Evolutionary conservation across 2,113 vertebrate species (phyloP).

Genomic region (Salvelinus sp.): DNA sequence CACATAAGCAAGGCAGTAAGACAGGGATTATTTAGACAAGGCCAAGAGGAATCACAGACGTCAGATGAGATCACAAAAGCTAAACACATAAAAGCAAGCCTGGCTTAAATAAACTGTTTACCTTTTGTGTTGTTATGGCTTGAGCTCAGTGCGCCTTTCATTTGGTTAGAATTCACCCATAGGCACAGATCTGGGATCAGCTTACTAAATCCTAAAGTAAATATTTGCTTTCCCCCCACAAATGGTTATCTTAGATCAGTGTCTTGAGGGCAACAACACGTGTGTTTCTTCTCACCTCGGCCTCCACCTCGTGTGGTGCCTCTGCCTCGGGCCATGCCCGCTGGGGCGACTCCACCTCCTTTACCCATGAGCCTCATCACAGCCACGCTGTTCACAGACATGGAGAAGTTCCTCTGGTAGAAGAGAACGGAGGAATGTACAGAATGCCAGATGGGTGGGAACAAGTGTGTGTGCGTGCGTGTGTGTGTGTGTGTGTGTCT

Average conservation of each 20-base stretch:
- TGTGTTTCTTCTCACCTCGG: constrained; percentile 75
- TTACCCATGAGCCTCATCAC: constrained; percentile 93
- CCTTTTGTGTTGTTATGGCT: constrained; percentile 13
- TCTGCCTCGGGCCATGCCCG: constrained; percentile 81
- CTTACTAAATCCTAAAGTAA: background rate
- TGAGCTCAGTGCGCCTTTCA: constrained; percentile 7
- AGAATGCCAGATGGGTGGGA: constrained; percentile 41
- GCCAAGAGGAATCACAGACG: constrained; percentile 58
- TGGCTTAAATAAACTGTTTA: constrained; percentile 39
- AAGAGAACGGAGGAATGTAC: constrained; percentile 50
- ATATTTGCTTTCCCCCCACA: background rate
- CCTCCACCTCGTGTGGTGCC: constrained; percentile 80
- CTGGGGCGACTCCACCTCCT: constrained; percentile 76
- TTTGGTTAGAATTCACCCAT: background rate
- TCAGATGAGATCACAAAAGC: constrained; percentile 22
- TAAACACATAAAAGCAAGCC: constrained; percentile 16
- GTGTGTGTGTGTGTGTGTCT: background rate
- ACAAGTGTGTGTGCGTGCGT: background rate
- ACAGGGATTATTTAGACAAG: constrained; percentile 43
- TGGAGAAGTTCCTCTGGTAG: constrained; percentile 90
- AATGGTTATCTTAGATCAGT: background rate
- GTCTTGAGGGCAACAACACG: background rate
- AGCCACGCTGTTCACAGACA: constrained; percentile 93
- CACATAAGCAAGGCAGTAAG: constrained; percentile 27
- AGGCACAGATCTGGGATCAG: too few relatives aligned